These are phyloP conservation scores for Thereva unica DNA, from an alignment of 2,888 invertebrate genomes.

Conservation along the genomic window DNA sequence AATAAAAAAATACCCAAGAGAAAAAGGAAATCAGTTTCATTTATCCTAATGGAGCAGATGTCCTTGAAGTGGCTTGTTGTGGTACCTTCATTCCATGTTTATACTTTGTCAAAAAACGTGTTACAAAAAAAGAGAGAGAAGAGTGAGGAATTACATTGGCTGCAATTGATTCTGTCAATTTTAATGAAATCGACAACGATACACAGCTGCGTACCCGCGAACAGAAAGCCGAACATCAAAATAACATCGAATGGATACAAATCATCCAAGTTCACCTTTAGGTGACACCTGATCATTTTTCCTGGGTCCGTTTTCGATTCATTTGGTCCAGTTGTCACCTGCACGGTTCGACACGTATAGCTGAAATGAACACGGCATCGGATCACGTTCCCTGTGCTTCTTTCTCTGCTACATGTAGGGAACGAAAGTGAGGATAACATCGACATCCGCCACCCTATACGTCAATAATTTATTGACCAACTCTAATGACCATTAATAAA, in stretches of 20 bases:
- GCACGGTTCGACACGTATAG: slow-evolving; percentile 18
- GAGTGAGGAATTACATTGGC: too few relatives aligned
- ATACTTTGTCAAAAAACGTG: too few relatives aligned
- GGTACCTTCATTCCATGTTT: too few relatives aligned
- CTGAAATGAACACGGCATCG: slow-evolving; percentile 2
- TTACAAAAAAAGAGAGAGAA: too few relatives aligned
- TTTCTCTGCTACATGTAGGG: not conserved
- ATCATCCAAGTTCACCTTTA: slow-evolving; percentile 34
- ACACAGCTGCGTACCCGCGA: too few relatives aligned
- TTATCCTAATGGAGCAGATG: too few relatives aligned
- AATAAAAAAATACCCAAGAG: too few relatives aligned
- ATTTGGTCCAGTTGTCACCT: slow-evolving; percentile 27
- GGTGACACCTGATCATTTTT: slow-evolving; percentile 24
- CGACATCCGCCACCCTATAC: not conserved
- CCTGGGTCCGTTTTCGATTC: slow-evolving; percentile 1
- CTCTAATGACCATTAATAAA: slow-evolving; percentile 33
- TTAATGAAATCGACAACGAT: too few relatives aligned
- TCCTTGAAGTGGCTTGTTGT: too few relatives aligned
- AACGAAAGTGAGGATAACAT: not conserved
- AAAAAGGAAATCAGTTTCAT: too few relatives aligned
- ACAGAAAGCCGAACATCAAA: too few relatives aligned
- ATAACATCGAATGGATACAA: slow-evolving; percentile 9
- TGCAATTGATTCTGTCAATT: too few relatives aligned
- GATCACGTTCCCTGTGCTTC: not conserved
- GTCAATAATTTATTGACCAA: slow-evolving; percentile 24